Base-by-base conservation (phyloP, 2,888 invertebrate species). In the Halictus ligatus region DNA sequence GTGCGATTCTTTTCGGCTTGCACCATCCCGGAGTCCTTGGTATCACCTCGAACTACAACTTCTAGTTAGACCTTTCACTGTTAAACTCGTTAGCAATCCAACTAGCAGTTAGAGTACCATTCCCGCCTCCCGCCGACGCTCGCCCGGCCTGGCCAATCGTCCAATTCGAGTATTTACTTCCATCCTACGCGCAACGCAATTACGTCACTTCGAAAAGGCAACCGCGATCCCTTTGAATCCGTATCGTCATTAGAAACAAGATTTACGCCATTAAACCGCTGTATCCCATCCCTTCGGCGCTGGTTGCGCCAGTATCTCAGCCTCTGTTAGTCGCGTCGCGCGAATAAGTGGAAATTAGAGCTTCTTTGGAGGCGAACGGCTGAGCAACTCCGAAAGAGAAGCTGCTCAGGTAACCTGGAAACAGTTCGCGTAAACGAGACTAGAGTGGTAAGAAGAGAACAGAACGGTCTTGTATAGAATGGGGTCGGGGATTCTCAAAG, bases 191-290 rank as follows among this genome's bases (percentile, higher is more conserved):
- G 54, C 72, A 82, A 85, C 80, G 82, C 75, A 86, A 90, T 89
- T 89, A 83, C 84, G 69, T 60, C 71, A 46, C 72, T 78, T 81
- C 80, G 72, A 81, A 81, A 78, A 88, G 82, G 84, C 80, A 78
- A 71, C 67, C 64, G 58, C 58, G 64, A 75, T 83, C 76, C 54
- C 86, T 88, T 88, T 86, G 89, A 88, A 64, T 67, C 43, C 58
- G 77, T 35, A 21, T 71, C 76, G 83, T 69, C 84, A 85, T 71
- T 81, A 80, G 83, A 89, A 89, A 89, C 88, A 86, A 89, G 90
- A 88, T 89, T 89, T 78, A 54, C 88, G 46, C 84, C 82, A 83
- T 89, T 89, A 89, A 89, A 78, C 84, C 79, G 80, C 60, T 81
- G 21, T 35, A 67, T 35, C 15, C 67, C 18, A 15, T 29, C 35